Conservation (phyloP, 2,113 vertebrate species). For the Pycnonotus jocosus region DNA sequence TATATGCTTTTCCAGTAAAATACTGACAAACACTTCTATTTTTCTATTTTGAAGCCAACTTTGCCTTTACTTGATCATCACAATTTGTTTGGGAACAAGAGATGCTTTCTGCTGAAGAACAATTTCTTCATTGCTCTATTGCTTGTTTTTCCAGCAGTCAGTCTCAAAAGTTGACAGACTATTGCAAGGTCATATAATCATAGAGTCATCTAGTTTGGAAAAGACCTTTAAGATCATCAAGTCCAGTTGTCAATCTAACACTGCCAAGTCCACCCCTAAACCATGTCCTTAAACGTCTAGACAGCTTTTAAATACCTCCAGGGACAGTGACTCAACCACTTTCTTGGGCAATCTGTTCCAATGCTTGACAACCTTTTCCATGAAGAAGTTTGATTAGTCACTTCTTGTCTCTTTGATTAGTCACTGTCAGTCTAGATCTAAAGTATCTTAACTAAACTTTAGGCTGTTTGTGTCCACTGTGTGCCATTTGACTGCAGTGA, state of each 20-base stretch:
- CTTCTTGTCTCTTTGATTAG: not conserved
- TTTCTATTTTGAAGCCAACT: not conserved
- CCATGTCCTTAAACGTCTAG: not conserved
- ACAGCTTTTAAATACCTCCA: not conserved
- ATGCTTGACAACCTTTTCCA: not conserved
- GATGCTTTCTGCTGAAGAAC: not conserved
- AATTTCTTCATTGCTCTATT: not conserved
- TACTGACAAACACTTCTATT: not conserved
- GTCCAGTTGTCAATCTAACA: not conserved
- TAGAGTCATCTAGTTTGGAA: not conserved
- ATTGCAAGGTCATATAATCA: not conserved
- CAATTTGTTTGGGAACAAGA: not conserved
- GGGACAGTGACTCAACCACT: not conserved
- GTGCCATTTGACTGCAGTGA: not conserved
- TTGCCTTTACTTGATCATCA: not conserved
- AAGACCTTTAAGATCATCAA: not conserved
- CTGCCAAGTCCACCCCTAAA: not conserved
- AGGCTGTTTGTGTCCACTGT: not conserved
- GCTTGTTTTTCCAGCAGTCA: not conserved
- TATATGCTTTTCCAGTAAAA: not conserved
- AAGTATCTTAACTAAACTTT: not conserved
- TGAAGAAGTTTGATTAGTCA: not conserved
- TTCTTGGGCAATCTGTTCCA: not conserved
- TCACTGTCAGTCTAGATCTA: not conserved
- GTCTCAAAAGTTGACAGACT: not conserved